Base-by-base conservation (phyloP, 2,797 vertebrate genomes). In the Rallus crepitans region DNA sequence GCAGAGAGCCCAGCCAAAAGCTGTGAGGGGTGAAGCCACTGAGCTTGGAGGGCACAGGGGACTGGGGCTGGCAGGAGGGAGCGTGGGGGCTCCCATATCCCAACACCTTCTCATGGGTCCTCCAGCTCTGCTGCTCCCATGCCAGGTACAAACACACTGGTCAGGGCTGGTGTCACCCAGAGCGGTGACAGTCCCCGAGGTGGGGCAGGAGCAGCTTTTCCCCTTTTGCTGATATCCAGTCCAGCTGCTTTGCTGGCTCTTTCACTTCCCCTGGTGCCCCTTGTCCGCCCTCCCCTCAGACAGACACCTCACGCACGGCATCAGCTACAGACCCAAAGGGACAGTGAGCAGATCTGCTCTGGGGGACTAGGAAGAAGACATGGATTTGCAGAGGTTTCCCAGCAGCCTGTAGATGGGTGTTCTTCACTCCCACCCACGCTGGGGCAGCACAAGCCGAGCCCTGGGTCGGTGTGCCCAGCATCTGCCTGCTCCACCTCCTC, bases 301-400 rank as follows among this genome's bases (percentile, higher is more conserved):
- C 0, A 2, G 69, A 23, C 6, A 4, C 2, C 0, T 39, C 63
- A n/a, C 14, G 3, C 9, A 3, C 1, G 2, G 39, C 66, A n/a
- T 2, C 3, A 75, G 65, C 57, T 31, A 15, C 0, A 0, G 69
- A 68, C 55, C 52, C 59, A 23, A 65, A 60, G 33, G 14, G 31
- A 19, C 66, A 78, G 57, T 69, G 72, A 85, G 86, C 0, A 0
- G 42, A 25, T 8, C 2, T 2, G 30, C 15, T 33, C 12, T 66
- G 35, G 37, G 61, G 47, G 27, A 28, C 27, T 5, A 48, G 53
- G 35, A 56, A 56, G 71, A 64, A 87, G 48, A 61, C 10, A 16
- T 0, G 48, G 75, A 82, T 47, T 37, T 53, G 64, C 59, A 60
- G 65, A 57, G 28, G 64, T 57, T 77, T 25, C 48, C 73, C 64